phyloP scores from a whole-genome alignment of 2,113 vertebrate species.

The Syrmaticus mikado region DNA sequence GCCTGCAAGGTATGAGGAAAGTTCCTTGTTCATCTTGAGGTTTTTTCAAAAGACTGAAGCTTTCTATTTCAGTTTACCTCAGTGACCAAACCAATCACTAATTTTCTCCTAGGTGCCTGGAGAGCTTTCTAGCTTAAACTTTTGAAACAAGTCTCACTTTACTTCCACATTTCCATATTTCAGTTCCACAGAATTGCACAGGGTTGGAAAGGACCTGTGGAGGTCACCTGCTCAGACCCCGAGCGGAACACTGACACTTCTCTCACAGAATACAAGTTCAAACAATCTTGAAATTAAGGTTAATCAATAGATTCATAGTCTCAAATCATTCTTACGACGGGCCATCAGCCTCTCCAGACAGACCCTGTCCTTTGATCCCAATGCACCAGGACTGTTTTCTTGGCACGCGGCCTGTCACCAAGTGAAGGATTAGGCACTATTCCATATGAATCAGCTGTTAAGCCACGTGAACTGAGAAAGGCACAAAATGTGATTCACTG shows the following conservation, averaged over 20 bases:
- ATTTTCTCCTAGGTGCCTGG: neutral
- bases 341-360: neutral
- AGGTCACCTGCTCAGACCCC: neutral
- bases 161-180: neutral
- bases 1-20: neutral
- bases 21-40: neutral
- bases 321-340: neutral
- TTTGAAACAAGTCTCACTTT: neutral
- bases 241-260: neutral
- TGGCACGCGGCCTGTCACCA: conserved; percentile 39
- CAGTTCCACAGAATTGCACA: neutral
- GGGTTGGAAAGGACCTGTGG: neutral
- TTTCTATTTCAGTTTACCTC: neutral
- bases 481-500: conserved; percentile 51
- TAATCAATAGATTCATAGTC: neutral
- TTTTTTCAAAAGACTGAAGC: neutral
- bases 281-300: neutral
- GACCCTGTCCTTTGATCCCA: neutral
- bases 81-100: neutral
- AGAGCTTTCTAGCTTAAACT: neutral
- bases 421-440: conserved; percentile 49
- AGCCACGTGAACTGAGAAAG: conserved; percentile 43
- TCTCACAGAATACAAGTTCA: neutral
- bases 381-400: neutral
- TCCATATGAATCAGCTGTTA: conserved; percentile 53